Conservation (phyloP, 2,113 vertebrate genomes). For the Anhinga rufa region DNA sequence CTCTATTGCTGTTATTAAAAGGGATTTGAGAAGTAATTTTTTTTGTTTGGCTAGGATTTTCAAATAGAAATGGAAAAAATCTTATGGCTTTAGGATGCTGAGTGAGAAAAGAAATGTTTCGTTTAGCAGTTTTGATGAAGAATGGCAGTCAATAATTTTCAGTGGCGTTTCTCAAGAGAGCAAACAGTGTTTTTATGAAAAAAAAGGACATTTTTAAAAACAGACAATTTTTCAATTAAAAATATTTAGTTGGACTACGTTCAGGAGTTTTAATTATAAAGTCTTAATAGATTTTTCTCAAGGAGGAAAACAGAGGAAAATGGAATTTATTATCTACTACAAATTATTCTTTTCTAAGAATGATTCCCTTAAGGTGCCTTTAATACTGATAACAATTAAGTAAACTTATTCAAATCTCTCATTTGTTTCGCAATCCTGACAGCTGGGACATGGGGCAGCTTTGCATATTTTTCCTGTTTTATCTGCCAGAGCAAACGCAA, state of each 20-base stretch:
- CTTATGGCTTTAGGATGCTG: neutral
- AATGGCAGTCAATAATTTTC: neutral
- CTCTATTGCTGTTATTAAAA: neutral
- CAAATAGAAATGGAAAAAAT: neutral
- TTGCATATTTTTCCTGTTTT: neutral
- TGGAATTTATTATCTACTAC: neutral
- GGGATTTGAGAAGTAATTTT: neutral
- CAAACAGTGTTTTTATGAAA: neutral
- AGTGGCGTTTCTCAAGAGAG: neutral
- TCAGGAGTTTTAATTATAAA: slow-evolving; percentile 10
- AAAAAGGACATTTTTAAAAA: neutral
- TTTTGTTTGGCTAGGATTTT: neutral
- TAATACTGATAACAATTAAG: slow-evolving; percentile 2
- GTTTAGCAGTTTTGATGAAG: neutral
- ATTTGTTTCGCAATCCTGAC: neutral
- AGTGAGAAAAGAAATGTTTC: neutral
- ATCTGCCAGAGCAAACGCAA: neutral
- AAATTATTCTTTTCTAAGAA: neutral
- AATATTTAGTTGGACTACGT: neutral
- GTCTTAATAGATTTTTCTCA: neutral
- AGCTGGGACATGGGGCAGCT: neutral
- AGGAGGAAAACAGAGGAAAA: neutral
- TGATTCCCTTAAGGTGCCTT: neutral
- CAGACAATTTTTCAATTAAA: neutral
- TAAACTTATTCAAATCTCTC: slow-evolving; percentile 17